Evolutionary conservation across 2,888 invertebrate species (phyloP).

Genomic region (Seira ritae): DNA sequence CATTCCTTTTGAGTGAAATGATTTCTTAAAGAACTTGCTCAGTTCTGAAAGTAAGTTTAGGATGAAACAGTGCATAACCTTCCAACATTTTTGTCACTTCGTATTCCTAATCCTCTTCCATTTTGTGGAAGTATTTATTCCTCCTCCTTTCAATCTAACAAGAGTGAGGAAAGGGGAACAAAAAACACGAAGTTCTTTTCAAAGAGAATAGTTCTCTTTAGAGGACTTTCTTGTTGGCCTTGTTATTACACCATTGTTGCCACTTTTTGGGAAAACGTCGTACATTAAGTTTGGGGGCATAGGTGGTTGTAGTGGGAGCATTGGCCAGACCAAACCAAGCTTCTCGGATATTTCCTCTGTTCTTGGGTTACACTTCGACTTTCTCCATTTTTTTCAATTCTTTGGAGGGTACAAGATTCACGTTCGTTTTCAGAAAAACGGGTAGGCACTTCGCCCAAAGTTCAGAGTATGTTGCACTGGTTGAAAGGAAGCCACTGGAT

Average conservation of each 20-base stretch:
- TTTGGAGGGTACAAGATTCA: neutral
- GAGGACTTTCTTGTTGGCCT: neutral
- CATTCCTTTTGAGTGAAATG: conserved; percentile 56
- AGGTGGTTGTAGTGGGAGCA: neutral
- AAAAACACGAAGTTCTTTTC: neutral
- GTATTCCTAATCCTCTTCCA: neutral
- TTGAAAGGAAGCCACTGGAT: neutral
- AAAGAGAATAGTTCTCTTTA: neutral
- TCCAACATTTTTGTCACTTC: neutral
- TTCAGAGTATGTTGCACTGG: conserved; percentile 1
- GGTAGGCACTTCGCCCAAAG: conserved; percentile 1
- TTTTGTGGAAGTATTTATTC: neutral
- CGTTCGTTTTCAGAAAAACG: neutral
- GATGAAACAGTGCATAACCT: conserved; percentile 10
- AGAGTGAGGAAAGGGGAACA: neutral
- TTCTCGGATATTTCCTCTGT: neutral
- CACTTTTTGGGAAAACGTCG: neutral
- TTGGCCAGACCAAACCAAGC: neutral
- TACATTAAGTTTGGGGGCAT: neutral
- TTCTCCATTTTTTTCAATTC: neutral
- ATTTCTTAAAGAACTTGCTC: conserved; percentile 15
- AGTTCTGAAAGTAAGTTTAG: neutral
- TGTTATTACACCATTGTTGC: neutral
- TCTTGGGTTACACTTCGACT: conserved; percentile 6
- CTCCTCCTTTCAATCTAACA: neutral